Percentiles rank a stretch among this genome's conserved stretches.
phyloP scores from a whole-genome alignment of 2,888 invertebrate genomes.

The Ctenicera cuprea region DNA sequence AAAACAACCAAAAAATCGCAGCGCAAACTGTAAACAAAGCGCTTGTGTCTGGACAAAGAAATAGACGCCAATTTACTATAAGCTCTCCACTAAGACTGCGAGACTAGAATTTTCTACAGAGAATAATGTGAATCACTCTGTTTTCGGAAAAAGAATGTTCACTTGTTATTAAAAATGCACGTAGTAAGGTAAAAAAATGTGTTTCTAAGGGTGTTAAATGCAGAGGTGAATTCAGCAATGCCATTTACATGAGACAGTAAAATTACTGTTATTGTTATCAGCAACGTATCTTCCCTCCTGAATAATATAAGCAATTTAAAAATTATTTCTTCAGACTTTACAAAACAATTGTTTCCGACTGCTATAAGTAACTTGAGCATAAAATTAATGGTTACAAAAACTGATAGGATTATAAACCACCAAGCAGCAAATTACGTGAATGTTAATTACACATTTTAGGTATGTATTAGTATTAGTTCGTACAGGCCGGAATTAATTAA shows the following conservation, averaged over 20 bases:
- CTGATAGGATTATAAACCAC: slow-evolving; percentile 19
- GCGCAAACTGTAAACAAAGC: slow-evolving; percentile 43
- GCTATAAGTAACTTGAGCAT: slow-evolving; percentile 12
- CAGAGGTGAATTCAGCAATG: too few species aligned
- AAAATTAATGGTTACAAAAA: slow-evolving; percentile 26
- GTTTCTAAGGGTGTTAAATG: neutral
- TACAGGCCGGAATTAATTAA: slow-evolving; percentile 42
- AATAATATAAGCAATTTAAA: slow-evolving; percentile 2
- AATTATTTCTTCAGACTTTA: slow-evolving; percentile 10
- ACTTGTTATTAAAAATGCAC: slow-evolving; percentile 17
- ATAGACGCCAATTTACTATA: slow-evolving; percentile 47
- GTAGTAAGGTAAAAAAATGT: neutral
- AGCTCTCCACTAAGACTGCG: slow-evolving; percentile 38
- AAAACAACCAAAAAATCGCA: slow-evolving; percentile 20
- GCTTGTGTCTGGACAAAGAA: slow-evolving; percentile 42
- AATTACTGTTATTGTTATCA: neutral
- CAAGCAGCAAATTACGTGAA: slow-evolving; percentile 20
- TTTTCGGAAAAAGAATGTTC: slow-evolving; percentile 30
- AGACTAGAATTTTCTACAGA: slow-evolving; percentile 34
- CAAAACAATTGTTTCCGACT: slow-evolving; percentile 12
- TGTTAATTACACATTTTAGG: slow-evolving; percentile 40
- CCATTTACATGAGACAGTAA: neutral
- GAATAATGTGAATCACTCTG: slow-evolving; percentile 34
- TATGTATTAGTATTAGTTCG: slow-evolving; percentile 34
- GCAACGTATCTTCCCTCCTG: neutral